These are phyloP conservation scores for Cecidostiba fungosa DNA, from an alignment of 2,888 invertebrate genomes.

Conservation along the genomic window DNA sequence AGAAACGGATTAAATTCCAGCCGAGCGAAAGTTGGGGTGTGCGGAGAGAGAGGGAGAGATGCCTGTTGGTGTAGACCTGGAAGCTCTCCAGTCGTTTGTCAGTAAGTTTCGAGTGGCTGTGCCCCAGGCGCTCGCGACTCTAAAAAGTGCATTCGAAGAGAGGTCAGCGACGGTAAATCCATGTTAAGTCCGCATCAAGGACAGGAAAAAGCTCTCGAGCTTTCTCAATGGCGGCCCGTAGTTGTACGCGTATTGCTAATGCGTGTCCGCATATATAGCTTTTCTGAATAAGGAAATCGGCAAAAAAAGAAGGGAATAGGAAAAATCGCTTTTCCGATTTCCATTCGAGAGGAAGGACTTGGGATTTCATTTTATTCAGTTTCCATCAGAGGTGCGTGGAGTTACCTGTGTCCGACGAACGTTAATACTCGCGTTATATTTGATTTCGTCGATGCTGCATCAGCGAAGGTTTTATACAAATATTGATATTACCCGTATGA, in stretches of 20 bases:
- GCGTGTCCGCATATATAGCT: not conserved
- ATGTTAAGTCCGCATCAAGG: constrained; percentile 71
- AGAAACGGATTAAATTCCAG: constrained; percentile 44
- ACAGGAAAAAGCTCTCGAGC: constrained; percentile 72
- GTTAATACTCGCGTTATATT: not conserved
- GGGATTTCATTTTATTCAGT: not conserved
- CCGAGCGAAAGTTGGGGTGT: constrained; percentile 39
- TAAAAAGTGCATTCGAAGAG: constrained; percentile 67
- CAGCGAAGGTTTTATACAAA: too few relatives aligned
- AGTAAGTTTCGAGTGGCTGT: constrained; percentile 65
- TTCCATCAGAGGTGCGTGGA: not conserved
- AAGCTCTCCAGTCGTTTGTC: constrained; percentile 62
- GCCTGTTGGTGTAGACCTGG: constrained; percentile 61
- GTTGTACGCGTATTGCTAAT: not conserved
- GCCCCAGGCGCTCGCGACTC: not conserved
- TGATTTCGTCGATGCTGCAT: not conserved
- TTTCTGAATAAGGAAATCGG: not conserved
- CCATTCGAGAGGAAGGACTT: not conserved
- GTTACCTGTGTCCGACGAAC: constrained; percentile 10
- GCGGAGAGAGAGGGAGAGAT: too few relatives aligned
- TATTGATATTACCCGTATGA: not conserved
- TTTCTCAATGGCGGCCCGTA: constrained; percentile 38
- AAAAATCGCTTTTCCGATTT: constrained; percentile 46
- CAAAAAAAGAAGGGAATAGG: not conserved
- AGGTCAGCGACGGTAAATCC: constrained; percentile 71